Conservation (phyloP, 2,797 vertebrate species). For the Coregonus sp. region DNA sequence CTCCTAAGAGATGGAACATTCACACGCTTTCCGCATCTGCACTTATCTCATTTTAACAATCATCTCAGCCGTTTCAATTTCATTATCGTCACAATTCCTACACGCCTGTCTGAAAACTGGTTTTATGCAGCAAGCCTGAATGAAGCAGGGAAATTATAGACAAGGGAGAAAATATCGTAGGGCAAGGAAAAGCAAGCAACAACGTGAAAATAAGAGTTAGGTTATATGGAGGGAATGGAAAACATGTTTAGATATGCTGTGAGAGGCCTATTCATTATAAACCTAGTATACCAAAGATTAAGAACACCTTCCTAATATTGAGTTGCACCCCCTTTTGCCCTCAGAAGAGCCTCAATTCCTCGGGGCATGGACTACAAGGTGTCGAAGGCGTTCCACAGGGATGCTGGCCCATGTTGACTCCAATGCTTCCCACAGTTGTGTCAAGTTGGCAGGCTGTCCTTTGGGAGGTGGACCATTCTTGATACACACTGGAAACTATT, state of each 20-base stretch:
- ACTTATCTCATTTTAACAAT: slow-evolving; percentile 67
- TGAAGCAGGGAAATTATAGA: slow-evolving; percentile 47
- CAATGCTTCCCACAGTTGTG: too few relatives aligned
- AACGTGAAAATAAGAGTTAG: slow-evolving; percentile 50
- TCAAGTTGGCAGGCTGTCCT: too few relatives aligned
- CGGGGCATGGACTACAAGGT: too few relatives aligned
- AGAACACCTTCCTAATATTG: too few relatives aligned
- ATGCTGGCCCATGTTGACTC: too few relatives aligned
- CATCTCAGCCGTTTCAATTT: slow-evolving; percentile 60
- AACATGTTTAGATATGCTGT: slow-evolving; percentile 23
- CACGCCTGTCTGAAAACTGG: slow-evolving; percentile 64
- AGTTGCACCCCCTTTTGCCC: too few relatives aligned
- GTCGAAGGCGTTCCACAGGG: too few relatives aligned
- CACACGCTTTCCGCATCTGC: slow-evolving; percentile 20
- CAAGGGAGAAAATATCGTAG: slow-evolving; percentile 27
- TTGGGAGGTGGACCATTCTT: too few relatives aligned
- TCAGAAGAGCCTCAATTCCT: too few relatives aligned
- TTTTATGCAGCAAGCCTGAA: slow-evolving; percentile 64
- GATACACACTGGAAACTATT: too few relatives aligned
- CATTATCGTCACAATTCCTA: slow-evolving; percentile 65
- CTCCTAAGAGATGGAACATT: slow-evolving; percentile 37
- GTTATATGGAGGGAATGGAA: slow-evolving; percentile 45
- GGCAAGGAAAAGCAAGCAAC: slow-evolving; percentile 3
- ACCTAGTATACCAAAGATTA: too few relatives aligned
- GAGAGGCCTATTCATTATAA: neutral